A percentile compares a stretch with the other conserved stretches of the same genome.
These are phyloP conservation scores for Globodera rostochiensis DNA, from an alignment of 1,140 invertebrate species.

Conservation along the genomic window DNA sequence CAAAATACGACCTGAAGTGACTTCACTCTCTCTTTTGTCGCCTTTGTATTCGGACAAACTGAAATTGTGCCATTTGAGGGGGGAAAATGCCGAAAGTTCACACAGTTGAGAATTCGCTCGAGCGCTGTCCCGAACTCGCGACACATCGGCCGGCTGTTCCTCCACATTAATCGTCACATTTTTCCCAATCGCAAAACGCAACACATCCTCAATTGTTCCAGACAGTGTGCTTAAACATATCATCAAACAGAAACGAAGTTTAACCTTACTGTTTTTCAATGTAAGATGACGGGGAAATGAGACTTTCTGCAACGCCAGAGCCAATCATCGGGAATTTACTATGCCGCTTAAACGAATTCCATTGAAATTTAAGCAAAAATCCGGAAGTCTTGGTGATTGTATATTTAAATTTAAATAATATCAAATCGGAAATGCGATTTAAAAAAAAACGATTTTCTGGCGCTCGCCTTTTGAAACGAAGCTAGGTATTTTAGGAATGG, in stretches of 20 bases:
- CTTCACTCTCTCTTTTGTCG: conserved; percentile 39
- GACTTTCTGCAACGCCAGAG: neutral
- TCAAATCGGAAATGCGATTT: too few relatives aligned
- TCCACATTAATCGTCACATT: conserved; percentile 39
- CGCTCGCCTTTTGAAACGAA: too few relatives aligned
- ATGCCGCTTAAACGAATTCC: neutral
- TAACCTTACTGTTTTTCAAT: conserved; percentile 28
- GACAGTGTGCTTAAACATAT: neutral
- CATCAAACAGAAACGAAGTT: conserved; percentile 3
- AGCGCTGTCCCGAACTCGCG: conserved; percentile 34
- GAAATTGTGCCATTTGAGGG: neutral
- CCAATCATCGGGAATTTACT: neutral
- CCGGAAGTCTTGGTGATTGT: too few relatives aligned
- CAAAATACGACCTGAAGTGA: conserved; percentile 44
- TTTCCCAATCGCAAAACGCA: conserved; percentile 35
- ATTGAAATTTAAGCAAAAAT: too few relatives aligned
- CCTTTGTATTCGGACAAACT: conserved; percentile 45
- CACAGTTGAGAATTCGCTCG: conserved; percentile 26
- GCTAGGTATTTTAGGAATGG: too few relatives aligned
- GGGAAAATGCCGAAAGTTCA: neutral
- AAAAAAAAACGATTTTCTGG: too few relatives aligned
- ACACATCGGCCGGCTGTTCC: conserved; percentile 14
- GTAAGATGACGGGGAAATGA: conserved; percentile 32
- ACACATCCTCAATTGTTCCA: conserved; percentile 12
- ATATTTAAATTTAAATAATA: too few relatives aligned